Evolutionary conservation across 2,797 vertebrate genomes (phyloP), one percentile per base, ranked within the genome.

Genomic region (Cryptoblepharus egeriae): DNA sequence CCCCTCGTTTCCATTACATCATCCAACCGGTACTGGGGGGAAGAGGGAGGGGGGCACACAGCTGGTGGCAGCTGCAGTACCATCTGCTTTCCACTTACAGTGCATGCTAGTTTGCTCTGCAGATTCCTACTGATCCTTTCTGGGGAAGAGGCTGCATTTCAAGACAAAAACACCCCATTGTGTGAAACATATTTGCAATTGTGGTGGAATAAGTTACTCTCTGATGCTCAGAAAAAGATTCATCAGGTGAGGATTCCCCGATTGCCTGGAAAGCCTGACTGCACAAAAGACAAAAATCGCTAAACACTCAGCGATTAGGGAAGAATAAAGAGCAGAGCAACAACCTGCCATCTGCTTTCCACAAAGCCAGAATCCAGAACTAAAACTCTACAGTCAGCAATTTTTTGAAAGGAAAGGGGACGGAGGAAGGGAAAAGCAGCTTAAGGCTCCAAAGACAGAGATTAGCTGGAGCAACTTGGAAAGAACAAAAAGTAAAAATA

Each of bases 1-100:
- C 95, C 95, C 96, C 95, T 95, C 94, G 93, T 97, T 97, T 97
- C 97, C 97, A 96, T 97, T 97, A 98, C 97, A 97, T 97, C 97
- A 97, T 94, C 95, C 94, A 93, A 93, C 94, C 92, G 95, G 94
- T 93, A 95, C 95, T 92, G 91, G 94, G 92, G 81, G 89, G 83
- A n/a, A 49, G 71, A 90, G 94, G 95, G 93, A 32, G 52, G 75
- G 80, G 63, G 63, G 77, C 45, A 74, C 97, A 98, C 98, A 98
- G 98, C 98, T 98, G 98, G 97, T 95, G 95, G 97, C 97, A 97
- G 97, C 96, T 97, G 92, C 94, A 93, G 94, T 94, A 95, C 97
- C 98, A 98, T 98, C 98, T 99, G 98, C 96, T 97, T 94, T 93
- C 91, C 93, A 95, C 96, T 97, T 93, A 95, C 96, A 96, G 95